phyloP scores from a whole-genome alignment of 2,888 invertebrate genomes.

The Ophion costatus region DNA sequence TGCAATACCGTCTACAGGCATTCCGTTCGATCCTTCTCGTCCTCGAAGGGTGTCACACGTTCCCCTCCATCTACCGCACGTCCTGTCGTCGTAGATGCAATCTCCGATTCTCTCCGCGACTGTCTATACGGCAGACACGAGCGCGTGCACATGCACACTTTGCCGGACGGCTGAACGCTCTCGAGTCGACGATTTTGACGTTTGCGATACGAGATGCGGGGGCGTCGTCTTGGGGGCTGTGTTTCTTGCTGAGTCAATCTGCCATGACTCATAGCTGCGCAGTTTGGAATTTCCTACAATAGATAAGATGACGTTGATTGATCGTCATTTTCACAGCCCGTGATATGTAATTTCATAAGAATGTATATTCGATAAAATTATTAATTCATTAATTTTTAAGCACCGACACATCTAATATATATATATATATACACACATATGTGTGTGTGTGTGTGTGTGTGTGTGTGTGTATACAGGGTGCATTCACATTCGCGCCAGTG shows the following conservation, averaged over 20 bases:
- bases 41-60: conserved; percentile 14
- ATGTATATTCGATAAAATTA: background rate
- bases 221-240: background rate
- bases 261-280: background rate
- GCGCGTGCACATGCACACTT: background rate
- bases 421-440: too few species aligned
- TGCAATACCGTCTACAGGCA: background rate
- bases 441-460: too few species aligned
- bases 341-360: background rate
- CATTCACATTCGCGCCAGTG: too few species aligned
- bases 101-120: conserved; percentile 37
- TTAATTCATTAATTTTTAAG: too few species aligned
- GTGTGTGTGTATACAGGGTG: too few species aligned
- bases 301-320: background rate
- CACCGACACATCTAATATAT: too few species aligned
- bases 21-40: conserved; percentile 2
- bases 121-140: conserved; percentile 1
- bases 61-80: conserved; percentile 36
- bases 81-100: conserved; percentile 44
- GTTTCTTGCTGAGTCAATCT: background rate
- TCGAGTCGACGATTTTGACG: conserved; percentile 1
- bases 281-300: background rate
- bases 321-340: background rate
- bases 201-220: background rate
- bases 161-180: background rate